Conservation (phyloP, 2,113 vertebrate genomes). For the Cathartes aura region DNA sequence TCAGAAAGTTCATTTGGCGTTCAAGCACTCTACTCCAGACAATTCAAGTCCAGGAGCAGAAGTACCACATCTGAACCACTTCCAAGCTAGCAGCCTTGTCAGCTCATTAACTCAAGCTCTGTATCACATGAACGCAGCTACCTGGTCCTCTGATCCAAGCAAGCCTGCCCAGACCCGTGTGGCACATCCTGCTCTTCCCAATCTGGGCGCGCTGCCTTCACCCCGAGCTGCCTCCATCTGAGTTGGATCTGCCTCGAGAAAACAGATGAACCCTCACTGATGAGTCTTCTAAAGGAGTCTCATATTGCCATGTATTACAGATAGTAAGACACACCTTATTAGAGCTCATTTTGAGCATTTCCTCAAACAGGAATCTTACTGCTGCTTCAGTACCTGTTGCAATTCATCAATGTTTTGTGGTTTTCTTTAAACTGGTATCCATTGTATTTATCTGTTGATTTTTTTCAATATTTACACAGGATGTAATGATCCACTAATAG, state of each 20-base stretch:
- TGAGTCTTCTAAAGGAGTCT: background rate
- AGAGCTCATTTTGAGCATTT: background rate
- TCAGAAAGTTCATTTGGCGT: background rate
- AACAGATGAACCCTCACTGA: background rate
- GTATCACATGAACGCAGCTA: background rate
- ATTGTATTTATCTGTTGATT: background rate
- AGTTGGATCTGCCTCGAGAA: fast-evolving
- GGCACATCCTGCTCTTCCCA: background rate
- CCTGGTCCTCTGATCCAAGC: background rate
- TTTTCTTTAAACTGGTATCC: background rate
- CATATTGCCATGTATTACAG: background rate
- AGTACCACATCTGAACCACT: background rate
- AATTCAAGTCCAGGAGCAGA: background rate
- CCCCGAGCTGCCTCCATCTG: background rate
- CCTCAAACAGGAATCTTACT: background rate
- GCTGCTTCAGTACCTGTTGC: background rate
- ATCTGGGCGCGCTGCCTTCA: fast-evolving
- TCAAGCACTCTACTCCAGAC: background rate
- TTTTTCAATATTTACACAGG: slow-evolving; percentile 11
- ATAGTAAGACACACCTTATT: background rate
- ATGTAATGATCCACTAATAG: background rate
- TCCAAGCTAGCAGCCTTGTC: background rate
- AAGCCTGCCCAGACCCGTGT: background rate
- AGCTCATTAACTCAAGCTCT: background rate
- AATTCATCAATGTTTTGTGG: background rate